These are phyloP conservation scores for Yponomeuta cagnagella DNA, from an alignment of 2,888 invertebrate genomes.

Conservation along the genomic window DNA sequence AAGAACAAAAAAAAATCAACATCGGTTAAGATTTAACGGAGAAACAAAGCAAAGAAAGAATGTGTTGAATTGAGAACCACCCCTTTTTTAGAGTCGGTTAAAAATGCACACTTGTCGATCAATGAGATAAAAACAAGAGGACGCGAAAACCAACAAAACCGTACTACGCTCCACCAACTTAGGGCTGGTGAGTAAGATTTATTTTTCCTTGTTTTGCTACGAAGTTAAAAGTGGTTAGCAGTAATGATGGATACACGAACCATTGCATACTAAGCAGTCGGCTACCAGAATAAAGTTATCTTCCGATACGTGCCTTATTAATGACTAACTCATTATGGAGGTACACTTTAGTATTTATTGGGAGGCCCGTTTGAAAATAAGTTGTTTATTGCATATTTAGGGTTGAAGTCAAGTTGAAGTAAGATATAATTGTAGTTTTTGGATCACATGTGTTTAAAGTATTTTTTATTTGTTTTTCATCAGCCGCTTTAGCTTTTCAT, in stretches of 20 bases:
- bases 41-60: no score
- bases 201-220: background rate
- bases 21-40: no score
- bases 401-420: background rate
- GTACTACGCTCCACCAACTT: conserved; percentile 16
- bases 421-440: no score
- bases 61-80: no score
- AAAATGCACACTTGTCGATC: conserved; percentile 75
- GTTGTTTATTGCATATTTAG: background rate
- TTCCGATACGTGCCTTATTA: conserved; percentile 73
- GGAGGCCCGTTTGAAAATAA: conserved; percentile 39
- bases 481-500: no score
- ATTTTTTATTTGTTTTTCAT: no score
- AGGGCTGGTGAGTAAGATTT: background rate
- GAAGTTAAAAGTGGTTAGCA: background rate
- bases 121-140: conserved; percentile 74
- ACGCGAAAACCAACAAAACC: conserved; percentile 40
- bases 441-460: no score
- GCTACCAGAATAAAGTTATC: conserved; percentile 76
- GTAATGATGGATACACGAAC: conserved; percentile 72
- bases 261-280: conserved; percentile 73
- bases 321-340: conserved; percentile 67
- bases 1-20: no score
- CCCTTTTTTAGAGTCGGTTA: conserved; percentile 26
- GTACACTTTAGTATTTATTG: conserved; percentile 62